Evolutionary conservation across 2,888 invertebrate genomes (phyloP).

Genomic region (Vannuccia rotundouncinata): DNA sequence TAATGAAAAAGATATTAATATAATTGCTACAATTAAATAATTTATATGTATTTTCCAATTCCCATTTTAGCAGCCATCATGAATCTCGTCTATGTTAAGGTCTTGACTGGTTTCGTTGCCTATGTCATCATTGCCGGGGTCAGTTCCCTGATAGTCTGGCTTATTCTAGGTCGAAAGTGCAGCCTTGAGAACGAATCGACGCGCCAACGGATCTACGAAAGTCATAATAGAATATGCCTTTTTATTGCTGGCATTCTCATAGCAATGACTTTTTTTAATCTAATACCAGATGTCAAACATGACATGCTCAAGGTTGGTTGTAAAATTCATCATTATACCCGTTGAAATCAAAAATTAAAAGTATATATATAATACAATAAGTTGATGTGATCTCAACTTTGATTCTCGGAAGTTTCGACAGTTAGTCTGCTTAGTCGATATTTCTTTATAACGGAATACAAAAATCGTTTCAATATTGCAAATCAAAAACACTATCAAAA

Average conservation of each 20-base stretch:
- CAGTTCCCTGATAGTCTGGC: background rate
- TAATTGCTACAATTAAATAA: too few relatives aligned
- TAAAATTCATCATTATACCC: background rate
- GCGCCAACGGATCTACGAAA: background rate
- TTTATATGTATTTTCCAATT: too few relatives aligned
- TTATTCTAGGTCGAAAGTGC: background rate
- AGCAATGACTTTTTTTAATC: background rate
- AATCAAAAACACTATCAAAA: too few relatives aligned
- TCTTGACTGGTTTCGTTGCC: background rate
- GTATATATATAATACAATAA: background rate
- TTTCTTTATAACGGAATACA: too few relatives aligned
- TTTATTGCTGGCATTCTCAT: background rate
- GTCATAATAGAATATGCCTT: background rate
- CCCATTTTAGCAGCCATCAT: too few relatives aligned
- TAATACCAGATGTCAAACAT: background rate
- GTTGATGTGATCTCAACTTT: background rate
- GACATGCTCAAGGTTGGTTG: background rate
- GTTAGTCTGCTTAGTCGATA: too few relatives aligned
- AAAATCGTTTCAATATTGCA: too few relatives aligned
- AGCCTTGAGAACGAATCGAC: background rate
- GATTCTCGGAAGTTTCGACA: too few relatives aligned
- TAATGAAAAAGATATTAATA: too few relatives aligned
- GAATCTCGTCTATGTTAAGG: background rate
- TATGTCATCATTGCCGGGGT: background rate
- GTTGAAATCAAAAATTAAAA: background rate